These are phyloP conservation scores for Erpornis zantholeuca DNA, from an alignment of 2,113 vertebrate species.

Conservation along the genomic window DNA sequence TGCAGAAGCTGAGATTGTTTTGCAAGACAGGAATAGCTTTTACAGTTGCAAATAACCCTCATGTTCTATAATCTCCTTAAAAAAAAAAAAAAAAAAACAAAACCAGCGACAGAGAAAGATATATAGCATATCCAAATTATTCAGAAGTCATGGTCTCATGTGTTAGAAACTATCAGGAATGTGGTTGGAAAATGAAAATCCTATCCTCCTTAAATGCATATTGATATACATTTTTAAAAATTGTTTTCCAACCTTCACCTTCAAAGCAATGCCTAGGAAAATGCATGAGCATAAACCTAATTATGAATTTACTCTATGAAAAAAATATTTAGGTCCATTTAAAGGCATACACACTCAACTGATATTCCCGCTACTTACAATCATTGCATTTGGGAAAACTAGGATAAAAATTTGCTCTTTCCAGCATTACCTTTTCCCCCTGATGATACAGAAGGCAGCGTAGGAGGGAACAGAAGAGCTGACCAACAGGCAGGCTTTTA, in stretches of 20 bases:
- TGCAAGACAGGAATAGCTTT: neutral
- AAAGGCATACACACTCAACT: neutral
- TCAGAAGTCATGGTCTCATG: neutral
- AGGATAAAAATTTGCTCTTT: neutral
- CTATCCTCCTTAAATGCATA: neutral
- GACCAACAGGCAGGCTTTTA: neutral
- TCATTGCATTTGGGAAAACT: fast-evolving
- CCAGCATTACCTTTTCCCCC: neutral
- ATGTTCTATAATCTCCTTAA: neutral
- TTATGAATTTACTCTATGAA: neutral
- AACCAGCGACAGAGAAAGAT: neutral
- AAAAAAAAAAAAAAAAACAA: neutral
- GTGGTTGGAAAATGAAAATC: neutral
- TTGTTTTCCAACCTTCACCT: neutral
- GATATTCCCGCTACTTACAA: neutral
- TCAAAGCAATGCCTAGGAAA: neutral
- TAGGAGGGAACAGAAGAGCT: too few species aligned
- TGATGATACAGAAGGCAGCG: fast-evolving
- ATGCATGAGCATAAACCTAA: neutral
- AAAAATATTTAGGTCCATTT: neutral
- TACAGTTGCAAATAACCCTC: neutral
- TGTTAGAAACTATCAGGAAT: neutral
- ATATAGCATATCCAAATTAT: neutral
- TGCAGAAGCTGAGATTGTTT: neutral
- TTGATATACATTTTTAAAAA: neutral